Conservation (phyloP, 2,113 vertebrate species). For the Psilopogon haemacephalus region DNA sequence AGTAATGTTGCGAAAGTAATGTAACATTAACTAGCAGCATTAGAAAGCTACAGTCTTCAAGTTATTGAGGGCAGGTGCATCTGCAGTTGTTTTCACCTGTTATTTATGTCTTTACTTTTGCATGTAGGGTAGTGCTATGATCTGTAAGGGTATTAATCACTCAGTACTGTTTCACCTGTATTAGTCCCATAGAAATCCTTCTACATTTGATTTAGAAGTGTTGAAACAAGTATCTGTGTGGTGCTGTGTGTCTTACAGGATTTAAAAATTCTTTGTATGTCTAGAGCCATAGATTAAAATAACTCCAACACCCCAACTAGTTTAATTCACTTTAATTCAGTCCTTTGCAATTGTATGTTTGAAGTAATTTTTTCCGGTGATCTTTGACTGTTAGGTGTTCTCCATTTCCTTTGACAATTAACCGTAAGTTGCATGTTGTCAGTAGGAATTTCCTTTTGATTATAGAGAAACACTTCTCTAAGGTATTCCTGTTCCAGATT, state of each 20-base stretch:
- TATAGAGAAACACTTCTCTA: background rate
- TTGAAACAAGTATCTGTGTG: background rate
- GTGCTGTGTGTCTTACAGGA: background rate
- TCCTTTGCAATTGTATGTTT: background rate
- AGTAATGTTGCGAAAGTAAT: background rate
- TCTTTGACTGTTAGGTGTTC: background rate
- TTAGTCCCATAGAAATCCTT: background rate
- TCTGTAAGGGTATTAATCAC: background rate
- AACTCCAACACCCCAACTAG: accelerated
- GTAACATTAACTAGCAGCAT: background rate
- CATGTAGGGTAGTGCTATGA: background rate
- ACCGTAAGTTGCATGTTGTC: background rate
- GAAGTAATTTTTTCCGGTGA: background rate
- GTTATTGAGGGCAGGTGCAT: background rate
- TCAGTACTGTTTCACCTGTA: background rate
- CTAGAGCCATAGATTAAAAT: background rate
- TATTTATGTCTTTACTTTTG: background rate
- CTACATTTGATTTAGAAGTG: background rate
- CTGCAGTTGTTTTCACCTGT: background rate
- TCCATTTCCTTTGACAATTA: background rate
- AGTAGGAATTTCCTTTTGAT: background rate
- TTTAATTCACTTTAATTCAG: background rate
- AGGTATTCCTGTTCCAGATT: background rate
- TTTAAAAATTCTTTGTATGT: background rate
- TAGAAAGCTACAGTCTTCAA: background rate